Percentiles rank a stretch among this genome's conserved stretches.
Conservation (phyloP, 2,797 vertebrate genomes). For the Meda fulgida region DNA sequence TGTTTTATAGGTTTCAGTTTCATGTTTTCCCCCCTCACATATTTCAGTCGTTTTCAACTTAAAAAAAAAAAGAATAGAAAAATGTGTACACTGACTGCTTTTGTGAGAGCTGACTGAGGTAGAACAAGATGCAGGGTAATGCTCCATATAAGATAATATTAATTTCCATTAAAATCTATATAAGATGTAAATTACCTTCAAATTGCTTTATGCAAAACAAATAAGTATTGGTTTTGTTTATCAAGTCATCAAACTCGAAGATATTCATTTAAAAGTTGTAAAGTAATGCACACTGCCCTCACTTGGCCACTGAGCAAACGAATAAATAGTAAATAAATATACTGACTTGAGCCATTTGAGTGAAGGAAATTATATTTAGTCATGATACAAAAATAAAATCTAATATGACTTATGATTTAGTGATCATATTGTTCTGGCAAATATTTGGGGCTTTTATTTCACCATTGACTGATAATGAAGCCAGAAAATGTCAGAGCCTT, state of each 20-base stretch:
- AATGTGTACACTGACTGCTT: neutral
- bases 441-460: neutral
- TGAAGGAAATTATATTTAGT: neutral
- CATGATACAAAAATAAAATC: neutral
- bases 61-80: no score
- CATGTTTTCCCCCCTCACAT: neutral
- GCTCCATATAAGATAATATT: neutral
- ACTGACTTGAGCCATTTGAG: neutral
- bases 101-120: neutral
- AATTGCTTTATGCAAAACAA: neutral
- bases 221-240: neutral
- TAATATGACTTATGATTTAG: no score
- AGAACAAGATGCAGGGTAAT: neutral
- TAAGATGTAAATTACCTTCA: neutral
- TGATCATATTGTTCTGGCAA: no score
- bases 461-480: neutral
- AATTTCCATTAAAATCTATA: neutral
- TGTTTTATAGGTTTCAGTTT: neutral
- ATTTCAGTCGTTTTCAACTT: neutral
- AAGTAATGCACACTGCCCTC: no score
- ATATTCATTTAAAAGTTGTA: neutral
- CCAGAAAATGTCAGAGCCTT: neutral
- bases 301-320: neutral
- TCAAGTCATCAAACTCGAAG: slow-evolving; percentile 7
- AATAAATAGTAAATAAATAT: no score